These are phyloP conservation scores for Nasua narica DNA, from an alignment of 2,797 vertebrate species.

Conservation along the genomic window DNA sequence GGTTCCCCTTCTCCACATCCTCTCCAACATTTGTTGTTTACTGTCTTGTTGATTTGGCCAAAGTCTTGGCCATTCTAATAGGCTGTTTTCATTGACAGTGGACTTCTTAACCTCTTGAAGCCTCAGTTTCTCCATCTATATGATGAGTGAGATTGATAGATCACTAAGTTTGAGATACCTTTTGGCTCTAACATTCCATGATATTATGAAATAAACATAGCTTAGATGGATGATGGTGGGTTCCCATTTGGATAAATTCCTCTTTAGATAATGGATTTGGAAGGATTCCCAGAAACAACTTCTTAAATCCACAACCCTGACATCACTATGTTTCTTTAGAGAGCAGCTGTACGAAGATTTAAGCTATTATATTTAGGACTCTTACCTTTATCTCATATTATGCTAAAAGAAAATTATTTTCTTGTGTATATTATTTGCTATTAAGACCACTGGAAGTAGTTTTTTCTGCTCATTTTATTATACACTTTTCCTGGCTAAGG, in stretches of 20 bases:
- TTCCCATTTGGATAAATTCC: conserved; percentile 51
- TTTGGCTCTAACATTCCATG: background rate
- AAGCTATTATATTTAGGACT: background rate
- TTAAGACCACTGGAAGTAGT: background rate
- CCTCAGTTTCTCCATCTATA: background rate
- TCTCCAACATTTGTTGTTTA: too few species aligned
- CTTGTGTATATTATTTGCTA: background rate
- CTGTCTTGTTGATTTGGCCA: too few species aligned
- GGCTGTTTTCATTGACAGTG: background rate
- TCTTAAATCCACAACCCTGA: background rate
- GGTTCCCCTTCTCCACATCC: too few species aligned
- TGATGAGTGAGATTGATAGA: background rate
- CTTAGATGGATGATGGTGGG: background rate
- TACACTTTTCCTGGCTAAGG: background rate
- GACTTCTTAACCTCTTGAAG: background rate
- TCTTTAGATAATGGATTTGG: conserved; percentile 62
- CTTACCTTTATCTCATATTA: background rate
- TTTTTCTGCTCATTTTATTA: background rate
- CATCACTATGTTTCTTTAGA: background rate
- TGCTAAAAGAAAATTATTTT: background rate
- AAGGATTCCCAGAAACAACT: conserved; percentile 45
- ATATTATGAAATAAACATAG: conserved; percentile 52
- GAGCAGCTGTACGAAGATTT: background rate
- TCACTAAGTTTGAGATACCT: background rate
- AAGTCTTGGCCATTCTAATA: too few species aligned